A percentile compares a stretch with the other conserved stretches of the same genome.
phyloP scores from a whole-genome alignment of 2,113 vertebrate species.

The Apodemus speciosus region DNA sequence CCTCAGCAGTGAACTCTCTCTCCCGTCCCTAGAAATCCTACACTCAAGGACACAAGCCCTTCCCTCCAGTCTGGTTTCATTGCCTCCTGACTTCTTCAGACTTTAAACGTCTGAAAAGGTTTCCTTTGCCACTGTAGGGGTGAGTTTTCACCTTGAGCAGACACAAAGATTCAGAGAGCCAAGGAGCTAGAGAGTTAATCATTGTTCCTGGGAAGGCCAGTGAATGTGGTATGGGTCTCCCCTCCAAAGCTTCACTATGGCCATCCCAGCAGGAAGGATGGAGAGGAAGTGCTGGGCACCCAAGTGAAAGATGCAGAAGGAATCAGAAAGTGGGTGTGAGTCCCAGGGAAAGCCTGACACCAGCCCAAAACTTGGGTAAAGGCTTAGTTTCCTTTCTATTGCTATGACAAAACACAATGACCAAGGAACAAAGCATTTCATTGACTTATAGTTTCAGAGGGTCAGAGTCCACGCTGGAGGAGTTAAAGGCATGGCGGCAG shows the following conservation, averaged over 20 bases:
- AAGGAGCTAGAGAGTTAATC: not conserved
- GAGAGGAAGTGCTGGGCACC: not conserved
- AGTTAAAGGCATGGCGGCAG: not conserved
- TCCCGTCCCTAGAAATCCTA: not conserved
- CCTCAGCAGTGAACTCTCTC: not conserved
- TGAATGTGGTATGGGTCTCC: not conserved
- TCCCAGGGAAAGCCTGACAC: not conserved
- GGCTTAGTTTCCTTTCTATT: not conserved
- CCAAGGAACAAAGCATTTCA: not conserved
- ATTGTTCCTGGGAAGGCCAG: not conserved
- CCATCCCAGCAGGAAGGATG: not conserved
- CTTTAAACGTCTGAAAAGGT: not conserved
- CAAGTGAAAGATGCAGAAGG: not conserved
- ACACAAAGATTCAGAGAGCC: not conserved
- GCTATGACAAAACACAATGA: not conserved
- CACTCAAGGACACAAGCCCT: not conserved
- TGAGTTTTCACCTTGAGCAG: not conserved
- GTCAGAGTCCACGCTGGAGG: not conserved
- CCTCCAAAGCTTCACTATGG: not conserved
- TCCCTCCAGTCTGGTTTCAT: not conserved
- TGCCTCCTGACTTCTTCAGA: not conserved
- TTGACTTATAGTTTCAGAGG: not conserved
- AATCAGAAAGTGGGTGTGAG: not conserved
- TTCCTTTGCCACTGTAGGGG: not conserved
- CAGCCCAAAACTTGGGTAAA: not conserved